A percentile compares a stretch with the other conserved stretches of the same genome.
phyloP scores from a whole-genome alignment of 1,140 invertebrate species.

The Metopolophium dirhodum region DNA sequence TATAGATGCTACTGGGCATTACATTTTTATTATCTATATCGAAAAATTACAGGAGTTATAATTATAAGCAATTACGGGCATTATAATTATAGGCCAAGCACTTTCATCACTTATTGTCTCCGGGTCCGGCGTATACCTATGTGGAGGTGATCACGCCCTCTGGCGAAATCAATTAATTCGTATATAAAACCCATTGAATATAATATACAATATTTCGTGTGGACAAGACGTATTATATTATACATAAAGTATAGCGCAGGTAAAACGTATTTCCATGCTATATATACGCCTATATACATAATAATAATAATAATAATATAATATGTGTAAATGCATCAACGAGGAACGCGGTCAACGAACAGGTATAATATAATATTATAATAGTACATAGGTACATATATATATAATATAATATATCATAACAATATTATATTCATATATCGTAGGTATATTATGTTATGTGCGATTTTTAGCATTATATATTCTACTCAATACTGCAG shows the following conservation, averaged over 20 bases:
- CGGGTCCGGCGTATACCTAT: constrained; percentile 10
- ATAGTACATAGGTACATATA: too few species aligned
- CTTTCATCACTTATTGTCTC: constrained; percentile 41
- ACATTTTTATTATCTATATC: constrained; percentile 38
- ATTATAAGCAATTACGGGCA: constrained; percentile 42
- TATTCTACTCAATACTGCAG: background rate
- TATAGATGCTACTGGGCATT: constrained; percentile 40
- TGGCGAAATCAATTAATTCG: constrained; percentile 42
- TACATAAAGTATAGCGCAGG: background rate
- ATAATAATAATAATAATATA: background rate
- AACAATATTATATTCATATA: background rate
- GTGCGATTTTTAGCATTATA: background rate
- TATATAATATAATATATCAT: too few species aligned
- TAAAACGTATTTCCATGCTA: background rate
- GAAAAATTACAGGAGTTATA: constrained; percentile 26
- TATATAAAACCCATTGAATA: constrained; percentile 29
- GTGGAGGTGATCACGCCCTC: constrained; percentile 32
- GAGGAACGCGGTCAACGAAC: background rate
- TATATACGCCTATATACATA: background rate
- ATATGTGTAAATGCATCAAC: background rate
- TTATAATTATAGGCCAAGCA: constrained; percentile 32
- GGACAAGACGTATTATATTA: constrained; percentile 27
- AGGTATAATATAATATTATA: background rate
- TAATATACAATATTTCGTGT: constrained; percentile 5
- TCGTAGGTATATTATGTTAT: background rate